These are phyloP conservation scores for Dissostichus mawsoni DNA, from an alignment of 2,113 vertebrate genomes.

Conservation along the genomic window DNA sequence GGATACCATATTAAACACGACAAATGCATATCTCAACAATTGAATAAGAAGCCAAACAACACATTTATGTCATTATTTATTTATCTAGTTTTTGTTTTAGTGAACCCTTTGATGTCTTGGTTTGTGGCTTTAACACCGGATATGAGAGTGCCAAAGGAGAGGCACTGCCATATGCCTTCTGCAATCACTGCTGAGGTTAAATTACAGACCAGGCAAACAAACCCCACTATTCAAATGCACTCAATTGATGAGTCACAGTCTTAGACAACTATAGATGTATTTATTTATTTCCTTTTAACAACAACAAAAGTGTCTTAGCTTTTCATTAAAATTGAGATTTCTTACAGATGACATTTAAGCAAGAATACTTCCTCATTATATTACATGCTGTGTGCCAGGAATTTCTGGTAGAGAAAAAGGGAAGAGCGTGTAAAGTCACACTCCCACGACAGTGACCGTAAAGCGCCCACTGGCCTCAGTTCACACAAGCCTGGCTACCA, in stretches of 20 bases:
- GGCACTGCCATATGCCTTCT: not conserved
- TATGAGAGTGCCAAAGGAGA: not conserved
- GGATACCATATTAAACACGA: not conserved
- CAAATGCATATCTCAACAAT: not conserved
- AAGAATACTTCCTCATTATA: not conserved
- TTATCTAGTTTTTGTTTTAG: too few species aligned
- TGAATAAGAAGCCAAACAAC: not conserved
- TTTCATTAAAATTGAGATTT: not conserved
- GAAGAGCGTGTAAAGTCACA: constrained; percentile 50
- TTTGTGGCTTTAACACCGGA: not conserved
- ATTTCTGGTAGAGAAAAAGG: constrained; percentile 29
- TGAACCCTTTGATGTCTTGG: not conserved
- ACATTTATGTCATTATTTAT: not conserved
- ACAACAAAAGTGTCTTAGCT: not conserved
- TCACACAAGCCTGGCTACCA: constrained; percentile 40
- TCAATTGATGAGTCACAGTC: not conserved
- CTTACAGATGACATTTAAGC: not conserved
- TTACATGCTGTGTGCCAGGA: constrained; percentile 23
- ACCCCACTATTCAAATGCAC: not conserved
- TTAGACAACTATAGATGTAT: not conserved
- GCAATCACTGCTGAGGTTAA: constrained; percentile 15
- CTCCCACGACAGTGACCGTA: constrained; percentile 56
- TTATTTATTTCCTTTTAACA: not conserved
- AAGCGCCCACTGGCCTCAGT: constrained; percentile 57
- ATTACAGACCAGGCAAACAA: constrained; percentile 21